Evolutionary conservation across 2,888 invertebrate species (phyloP), one percentile per base, ranked within the genome.

Genomic region (Ophraella communa): DNA sequence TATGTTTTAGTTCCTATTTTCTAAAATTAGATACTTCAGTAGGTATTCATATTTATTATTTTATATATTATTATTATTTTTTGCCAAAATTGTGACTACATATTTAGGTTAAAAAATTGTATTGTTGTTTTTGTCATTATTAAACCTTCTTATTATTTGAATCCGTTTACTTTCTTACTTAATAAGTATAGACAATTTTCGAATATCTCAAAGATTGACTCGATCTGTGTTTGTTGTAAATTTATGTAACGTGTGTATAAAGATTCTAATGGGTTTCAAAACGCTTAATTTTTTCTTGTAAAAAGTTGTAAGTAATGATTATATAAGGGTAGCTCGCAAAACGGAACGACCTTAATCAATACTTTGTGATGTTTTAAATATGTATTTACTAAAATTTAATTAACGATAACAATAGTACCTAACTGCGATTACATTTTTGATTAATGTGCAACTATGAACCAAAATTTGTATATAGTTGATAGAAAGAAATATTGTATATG

Each of bases 391-490:
- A 39, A 27, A 27, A 51, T 65, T 57, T 70, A 69, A 69, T 72
- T 69, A 64, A 72, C 47, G 11, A 30, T 30, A 30, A 30, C 30
- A 49, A 54, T 33, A 47, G 44, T 55, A 33, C 53, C 44, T 56
- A 44, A 55, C 44, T 44, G 21, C 30, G 27, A 51, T 23, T 23
- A 5, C 24, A 54, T 62, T 64, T 68, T 66, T 58, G 53, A 59
- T 51, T 21, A 62, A 70, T 72, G 75, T 76, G 76, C 76, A 77
- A 77, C 76, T 76, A 71, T 63, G 77, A 77, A 78, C 76, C 77
- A 77, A 78, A 74, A 75, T 74, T 73, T 78, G 76, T 76, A 77
- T 63, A 77, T 76, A 76, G 62, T 74, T 69, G 71, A 75, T 76
- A 76, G 71, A 76, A 67, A 64, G 69, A 76, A 39, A 39, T 66